Percentiles rank a stretch among this genome's conserved stretches.
Conservation (phyloP, 2,888 invertebrate genomes). For the Drosophila lacicola region DNA sequence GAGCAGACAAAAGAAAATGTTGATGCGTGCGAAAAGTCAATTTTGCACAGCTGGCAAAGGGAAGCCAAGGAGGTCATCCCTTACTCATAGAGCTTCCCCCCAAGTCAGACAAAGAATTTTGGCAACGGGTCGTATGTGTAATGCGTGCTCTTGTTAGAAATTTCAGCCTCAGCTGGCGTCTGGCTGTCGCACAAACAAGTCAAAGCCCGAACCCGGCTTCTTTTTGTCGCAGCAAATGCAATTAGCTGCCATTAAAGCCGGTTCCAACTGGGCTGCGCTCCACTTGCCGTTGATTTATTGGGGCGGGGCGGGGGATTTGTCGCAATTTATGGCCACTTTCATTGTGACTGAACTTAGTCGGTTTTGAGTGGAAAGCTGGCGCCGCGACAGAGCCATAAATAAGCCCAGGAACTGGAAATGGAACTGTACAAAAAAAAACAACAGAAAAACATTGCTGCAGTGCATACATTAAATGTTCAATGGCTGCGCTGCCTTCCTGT, state of each 20-base stretch:
- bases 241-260: conserved; percentile 61
- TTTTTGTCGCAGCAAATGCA: conserved; percentile 53
- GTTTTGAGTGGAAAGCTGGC: conserved; percentile 3
- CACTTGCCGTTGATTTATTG: conserved; percentile 52
- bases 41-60: conserved; percentile 18
- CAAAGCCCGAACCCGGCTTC: no score
- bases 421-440: background rate
- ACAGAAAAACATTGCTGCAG: conserved; percentile 15
- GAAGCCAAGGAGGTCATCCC: background rate
- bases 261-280: conserved; percentile 52
- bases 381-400: conserved; percentile 43
- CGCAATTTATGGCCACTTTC: conserved; percentile 56
- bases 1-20: conserved; percentile 22
- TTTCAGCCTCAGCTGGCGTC: conserved; percentile 43
- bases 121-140: conserved; percentile 41
- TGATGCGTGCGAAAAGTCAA: conserved; percentile 47
- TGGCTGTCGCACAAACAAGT: conserved; percentile 37
- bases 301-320: background rate
- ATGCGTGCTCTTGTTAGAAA: conserved; percentile 31
- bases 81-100: conserved; percentile 2
- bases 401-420: background rate
- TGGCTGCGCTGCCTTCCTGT: conserved; percentile 77
- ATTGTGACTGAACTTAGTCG: conserved; percentile 10
- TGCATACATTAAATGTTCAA: conserved; percentile 76
- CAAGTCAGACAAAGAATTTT: conserved; percentile 23